These are phyloP conservation scores for Cephonodes hylas DNA, from an alignment of 2,888 invertebrate species.

Conservation along the genomic window DNA sequence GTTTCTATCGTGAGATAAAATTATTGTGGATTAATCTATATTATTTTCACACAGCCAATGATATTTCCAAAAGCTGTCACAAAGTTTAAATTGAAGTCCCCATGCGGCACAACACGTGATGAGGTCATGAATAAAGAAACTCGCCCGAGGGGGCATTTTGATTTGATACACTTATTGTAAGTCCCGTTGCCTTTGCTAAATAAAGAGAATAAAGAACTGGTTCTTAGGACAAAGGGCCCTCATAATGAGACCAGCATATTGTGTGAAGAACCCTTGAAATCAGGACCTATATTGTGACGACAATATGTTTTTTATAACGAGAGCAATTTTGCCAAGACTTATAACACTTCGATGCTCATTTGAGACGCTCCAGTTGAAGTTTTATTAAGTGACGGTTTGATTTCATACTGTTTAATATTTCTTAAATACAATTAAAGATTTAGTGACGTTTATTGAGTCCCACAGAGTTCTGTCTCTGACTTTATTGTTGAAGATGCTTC, in stretches of 20 bases:
- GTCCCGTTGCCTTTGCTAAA: slow-evolving; percentile 67
- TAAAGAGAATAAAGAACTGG: slow-evolving; percentile 69
- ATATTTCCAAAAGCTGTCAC: slow-evolving; percentile 12
- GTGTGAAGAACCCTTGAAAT: slow-evolving; percentile 71
- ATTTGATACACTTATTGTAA: slow-evolving; percentile 77
- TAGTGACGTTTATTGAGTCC: too few relatives aligned
- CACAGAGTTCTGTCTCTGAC: too few relatives aligned
- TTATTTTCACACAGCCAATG: neutral
- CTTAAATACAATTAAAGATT: neutral
- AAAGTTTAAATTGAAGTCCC: slow-evolving; percentile 64
- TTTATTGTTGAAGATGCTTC: too few relatives aligned
- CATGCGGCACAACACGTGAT: slow-evolving; percentile 48
- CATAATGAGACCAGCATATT: slow-evolving; percentile 79
- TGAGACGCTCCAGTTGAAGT: neutral
- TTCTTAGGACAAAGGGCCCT: slow-evolving; percentile 79
- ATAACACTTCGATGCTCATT: slow-evolving; percentile 38
- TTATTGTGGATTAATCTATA: too few relatives aligned
- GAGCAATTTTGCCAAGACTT: slow-evolving; percentile 43
- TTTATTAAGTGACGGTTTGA: neutral
- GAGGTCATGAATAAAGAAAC: slow-evolving; percentile 71
- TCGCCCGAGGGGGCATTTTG: slow-evolving; percentile 64
- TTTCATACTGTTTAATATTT: neutral
- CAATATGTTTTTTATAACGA: slow-evolving; percentile 73
- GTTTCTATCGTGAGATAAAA: too few relatives aligned
- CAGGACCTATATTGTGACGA: slow-evolving; percentile 56